These are phyloP conservation scores for Hylomyscus alleni DNA, from an alignment of 2,797 vertebrate species.

Conservation along the genomic window DNA sequence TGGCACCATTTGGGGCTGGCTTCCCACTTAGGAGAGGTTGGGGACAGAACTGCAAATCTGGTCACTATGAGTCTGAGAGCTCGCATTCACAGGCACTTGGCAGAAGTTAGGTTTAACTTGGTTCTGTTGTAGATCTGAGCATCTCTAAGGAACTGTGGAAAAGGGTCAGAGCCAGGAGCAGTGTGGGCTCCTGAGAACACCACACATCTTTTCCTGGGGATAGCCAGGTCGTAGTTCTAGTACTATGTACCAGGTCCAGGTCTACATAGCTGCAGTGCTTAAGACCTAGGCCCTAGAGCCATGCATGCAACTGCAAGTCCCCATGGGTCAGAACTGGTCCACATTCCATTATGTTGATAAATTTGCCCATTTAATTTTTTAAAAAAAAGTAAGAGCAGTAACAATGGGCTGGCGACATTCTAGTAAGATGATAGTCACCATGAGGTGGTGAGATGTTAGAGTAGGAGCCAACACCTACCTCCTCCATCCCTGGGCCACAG, in stretches of 20 bases:
- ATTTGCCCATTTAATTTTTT: not conserved
- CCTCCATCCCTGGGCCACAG: not conserved
- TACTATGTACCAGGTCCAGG: not conserved
- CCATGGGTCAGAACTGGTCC: not conserved
- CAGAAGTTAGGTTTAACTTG: conserved; percentile 23
- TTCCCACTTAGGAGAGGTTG: not conserved
- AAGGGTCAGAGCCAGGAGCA: not conserved
- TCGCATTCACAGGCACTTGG: not conserved
- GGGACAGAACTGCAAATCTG: not conserved
- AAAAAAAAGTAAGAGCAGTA: not conserved
- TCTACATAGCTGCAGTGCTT: not conserved
- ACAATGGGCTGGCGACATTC: not conserved
- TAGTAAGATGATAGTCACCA: not conserved
- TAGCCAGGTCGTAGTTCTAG: not conserved
- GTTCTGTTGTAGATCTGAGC: not conserved
- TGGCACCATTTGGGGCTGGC: not conserved
- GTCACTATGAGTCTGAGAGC: not conserved
- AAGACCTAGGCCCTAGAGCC: not conserved
- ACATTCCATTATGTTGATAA: not conserved
- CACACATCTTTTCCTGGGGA: too few species aligned
- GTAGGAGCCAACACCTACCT: not conserved
- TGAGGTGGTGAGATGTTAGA: not conserved
- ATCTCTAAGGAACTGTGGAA: not conserved
- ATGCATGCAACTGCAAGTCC: not conserved
- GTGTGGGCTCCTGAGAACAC: not conserved